Percentiles rank a stretch among this genome's conserved stretches.
These are phyloP conservation scores for Eucriotettix oculatus DNA, from an alignment of 2,888 invertebrate species.

Conservation along the genomic window DNA sequence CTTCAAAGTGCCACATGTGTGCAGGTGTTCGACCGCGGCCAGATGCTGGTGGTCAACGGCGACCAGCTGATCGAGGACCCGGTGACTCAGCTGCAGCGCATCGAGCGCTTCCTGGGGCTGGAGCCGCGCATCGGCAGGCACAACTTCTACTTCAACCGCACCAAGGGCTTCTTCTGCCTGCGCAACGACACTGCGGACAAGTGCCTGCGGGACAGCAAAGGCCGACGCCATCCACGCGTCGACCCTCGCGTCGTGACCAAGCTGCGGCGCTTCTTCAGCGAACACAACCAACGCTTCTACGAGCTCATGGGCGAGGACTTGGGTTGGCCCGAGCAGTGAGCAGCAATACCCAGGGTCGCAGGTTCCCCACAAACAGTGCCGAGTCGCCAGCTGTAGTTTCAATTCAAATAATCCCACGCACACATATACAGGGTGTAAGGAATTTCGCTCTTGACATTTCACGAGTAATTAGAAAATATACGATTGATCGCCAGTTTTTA, in stretches of 20 bases:
- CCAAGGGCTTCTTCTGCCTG: conserved; percentile 85
- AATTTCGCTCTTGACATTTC: not conserved
- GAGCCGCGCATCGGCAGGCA: conserved; percentile 53
- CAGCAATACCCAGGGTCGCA: conserved; percentile 18
- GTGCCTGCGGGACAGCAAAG: conserved; percentile 74
- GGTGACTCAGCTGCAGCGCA: conserved; percentile 66
- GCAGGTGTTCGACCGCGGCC: not conserved
- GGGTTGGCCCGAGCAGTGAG: conserved; percentile 78
- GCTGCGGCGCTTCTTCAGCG: conserved; percentile 70
- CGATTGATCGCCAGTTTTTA: too few species aligned
- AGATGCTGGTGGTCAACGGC: conserved; percentile 89
- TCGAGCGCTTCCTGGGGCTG: conserved; percentile 65
- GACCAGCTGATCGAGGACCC: conserved; percentile 84
- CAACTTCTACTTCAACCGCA: conserved; percentile 92
- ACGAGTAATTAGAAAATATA: too few species aligned
- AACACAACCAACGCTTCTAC: conserved; percentile 84
- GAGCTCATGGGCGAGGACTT: conserved; percentile 84
- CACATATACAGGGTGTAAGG: not conserved
- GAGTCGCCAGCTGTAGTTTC: too few species aligned
- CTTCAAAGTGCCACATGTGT: not conserved
- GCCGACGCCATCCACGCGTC: conserved; percentile 68
- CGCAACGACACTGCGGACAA: conserved; percentile 37
- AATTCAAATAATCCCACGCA: not conserved
- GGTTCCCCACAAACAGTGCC: not conserved
- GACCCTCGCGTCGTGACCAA: conserved; percentile 63